Base-by-base conservation (phyloP, 35 echinoderm and acorn worm species). In the Chiridota heheva region DNA sequence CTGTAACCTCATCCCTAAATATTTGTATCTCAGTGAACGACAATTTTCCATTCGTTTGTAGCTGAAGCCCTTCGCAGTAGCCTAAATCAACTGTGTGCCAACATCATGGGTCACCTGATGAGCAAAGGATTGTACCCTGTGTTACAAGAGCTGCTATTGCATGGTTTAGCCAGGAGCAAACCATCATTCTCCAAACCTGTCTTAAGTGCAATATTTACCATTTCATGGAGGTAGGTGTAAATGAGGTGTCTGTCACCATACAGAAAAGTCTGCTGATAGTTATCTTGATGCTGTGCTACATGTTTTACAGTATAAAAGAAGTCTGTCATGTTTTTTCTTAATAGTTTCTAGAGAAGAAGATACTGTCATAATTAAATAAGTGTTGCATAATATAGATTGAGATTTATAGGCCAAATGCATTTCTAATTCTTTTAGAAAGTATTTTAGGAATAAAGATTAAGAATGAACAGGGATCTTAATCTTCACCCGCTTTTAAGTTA, bases 101-200 rank as follows among this genome's bases (percentile, higher is more conserved):
- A 96, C 65, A 79, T 96, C 42, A 96, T 96, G 82, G 92, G 92
- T 12, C 82, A 96, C 68, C 78, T 96, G 13, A 85, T 81, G n/a
- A 31, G 42, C 75, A 90, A 82, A 40, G 92, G 92, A 6, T 53
- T 96, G 10, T 96, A 90, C 53, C 82, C 82, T 34, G 60, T 86
- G 20, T 41, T 96, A 12, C 82, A 96, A 43, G 51, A 73, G 16
- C 64, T 96, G 4, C 70, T 96, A 45, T 66, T 83, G 40, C 62
- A 87, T 55, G 92, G 92, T 32, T 41, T 96, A 29, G 83, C 92
- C 24, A 82, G 78, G 70, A 48, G 57, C 31, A 90, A 96, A 36
- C 92, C 92, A 0, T 59, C 73, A 6, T 85, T 96, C 26, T 73
- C 87, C 45, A 82, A 88, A 44, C 76, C 87, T 29, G 72, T 84